Conservation (phyloP, 2,888 invertebrate genomes). For the Parthenolecanium corni region DNA sequence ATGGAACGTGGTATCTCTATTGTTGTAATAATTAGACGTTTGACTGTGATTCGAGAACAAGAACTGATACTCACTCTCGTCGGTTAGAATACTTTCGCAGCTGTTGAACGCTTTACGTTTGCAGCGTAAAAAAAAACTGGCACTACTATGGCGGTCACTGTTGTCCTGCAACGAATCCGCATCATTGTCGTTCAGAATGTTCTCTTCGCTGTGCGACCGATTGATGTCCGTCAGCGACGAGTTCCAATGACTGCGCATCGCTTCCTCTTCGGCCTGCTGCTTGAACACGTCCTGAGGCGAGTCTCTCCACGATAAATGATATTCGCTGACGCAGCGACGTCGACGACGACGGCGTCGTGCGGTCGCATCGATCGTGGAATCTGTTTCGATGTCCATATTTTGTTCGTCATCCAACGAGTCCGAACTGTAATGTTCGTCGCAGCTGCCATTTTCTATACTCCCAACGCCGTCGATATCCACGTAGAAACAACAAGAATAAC, state of each 20-base stretch:
- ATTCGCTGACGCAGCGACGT: slow-evolving; percentile 61
- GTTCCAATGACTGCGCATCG: slow-evolving; percentile 31
- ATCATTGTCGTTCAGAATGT: slow-evolving; percentile 33
- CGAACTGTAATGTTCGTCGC: slow-evolving; percentile 50
- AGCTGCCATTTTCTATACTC: neutral
- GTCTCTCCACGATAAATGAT: slow-evolving; percentile 49
- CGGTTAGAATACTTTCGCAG: slow-evolving; percentile 66
- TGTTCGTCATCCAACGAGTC: slow-evolving; percentile 68
- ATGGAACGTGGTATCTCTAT: slow-evolving; percentile 35
- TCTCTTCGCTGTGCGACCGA: slow-evolving; percentile 35
- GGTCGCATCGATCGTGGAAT: neutral
- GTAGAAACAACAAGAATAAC: slow-evolving; percentile 35
- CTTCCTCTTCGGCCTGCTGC: slow-evolving; percentile 18
- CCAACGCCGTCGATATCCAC: slow-evolving; percentile 33
- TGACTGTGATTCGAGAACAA: slow-evolving; percentile 33
- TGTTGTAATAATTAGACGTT: slow-evolving; percentile 19
- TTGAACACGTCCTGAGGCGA: neutral
- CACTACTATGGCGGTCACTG: slow-evolving; percentile 47
- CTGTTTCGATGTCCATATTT: slow-evolving; percentile 38
- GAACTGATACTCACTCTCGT: slow-evolving; percentile 52
- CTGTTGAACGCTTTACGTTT: slow-evolving; percentile 48
- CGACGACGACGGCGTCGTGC: neutral
- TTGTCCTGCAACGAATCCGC: slow-evolving; percentile 28
- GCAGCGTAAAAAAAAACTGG: slow-evolving; percentile 65
- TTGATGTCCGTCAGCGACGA: slow-evolving; percentile 28